These are phyloP conservation scores for Corythornis cristatus DNA, from an alignment of 2,113 vertebrate genomes.

Conservation along the genomic window DNA sequence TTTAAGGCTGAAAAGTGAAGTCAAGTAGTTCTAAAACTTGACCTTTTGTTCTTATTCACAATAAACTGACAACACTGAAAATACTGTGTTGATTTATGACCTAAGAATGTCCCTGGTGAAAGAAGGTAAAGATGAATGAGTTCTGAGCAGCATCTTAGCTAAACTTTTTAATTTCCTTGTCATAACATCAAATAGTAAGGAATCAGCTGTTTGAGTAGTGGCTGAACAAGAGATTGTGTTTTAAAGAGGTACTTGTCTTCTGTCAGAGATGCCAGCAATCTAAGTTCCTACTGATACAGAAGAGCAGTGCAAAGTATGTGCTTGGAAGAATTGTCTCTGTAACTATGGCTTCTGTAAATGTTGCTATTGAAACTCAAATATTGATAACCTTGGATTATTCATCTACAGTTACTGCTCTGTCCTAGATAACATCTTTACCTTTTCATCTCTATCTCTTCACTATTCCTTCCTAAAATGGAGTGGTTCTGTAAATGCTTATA, in stretches of 20 bases:
- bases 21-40: not conserved
- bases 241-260: not conserved
- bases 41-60: not conserved
- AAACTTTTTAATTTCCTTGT: not conserved
- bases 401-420: not conserved
- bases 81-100: not conserved
- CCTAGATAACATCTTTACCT: not conserved
- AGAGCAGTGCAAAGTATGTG: not conserved
- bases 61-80: not conserved
- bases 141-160: not conserved
- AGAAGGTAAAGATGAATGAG: not conserved
- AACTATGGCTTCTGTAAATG: not conserved
- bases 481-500: not conserved
- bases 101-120: not conserved
- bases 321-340: not conserved
- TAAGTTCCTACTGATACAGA: not conserved
- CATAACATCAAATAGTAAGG: not conserved
- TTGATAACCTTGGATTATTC: not conserved
- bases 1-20: not conserved
- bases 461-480: not conserved
- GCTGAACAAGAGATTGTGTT: not conserved
- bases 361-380: not conserved
- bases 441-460: not conserved
- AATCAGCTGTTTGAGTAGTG: not conserved
- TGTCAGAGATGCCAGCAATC: not conserved